Evolutionary conservation across 2,888 invertebrate species (phyloP).

Genomic region (Trissolcus brochymenae): DNA sequence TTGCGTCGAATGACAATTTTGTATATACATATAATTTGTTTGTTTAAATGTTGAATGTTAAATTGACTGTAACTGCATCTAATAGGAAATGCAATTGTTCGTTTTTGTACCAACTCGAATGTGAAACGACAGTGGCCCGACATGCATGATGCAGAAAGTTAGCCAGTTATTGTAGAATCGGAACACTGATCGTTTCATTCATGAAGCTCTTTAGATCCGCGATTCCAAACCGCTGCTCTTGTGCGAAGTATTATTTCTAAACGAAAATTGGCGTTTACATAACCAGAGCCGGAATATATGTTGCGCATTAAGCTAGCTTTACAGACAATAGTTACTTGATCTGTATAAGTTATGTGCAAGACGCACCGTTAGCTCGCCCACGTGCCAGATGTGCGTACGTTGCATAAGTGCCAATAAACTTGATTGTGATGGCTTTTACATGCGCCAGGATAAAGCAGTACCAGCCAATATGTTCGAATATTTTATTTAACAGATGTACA

Average conservation of each 20-base stretch:
- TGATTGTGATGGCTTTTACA: constrained; percentile 2
- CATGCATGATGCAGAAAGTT: constrained; percentile 23
- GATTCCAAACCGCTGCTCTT: constrained; percentile 53
- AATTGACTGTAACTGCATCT: no score
- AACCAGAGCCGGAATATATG: constrained; percentile 53
- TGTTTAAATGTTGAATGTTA: no score
- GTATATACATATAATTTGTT: no score
- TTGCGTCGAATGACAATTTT: no score
- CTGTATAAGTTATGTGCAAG: constrained; percentile 70
- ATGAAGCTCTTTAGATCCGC: constrained; percentile 16
- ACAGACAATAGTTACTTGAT: constrained; percentile 65
- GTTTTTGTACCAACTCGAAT: constrained; percentile 19
- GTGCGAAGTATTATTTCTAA: constrained; percentile 8
- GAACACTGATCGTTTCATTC: constrained; percentile 47
- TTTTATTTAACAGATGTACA: background rate
- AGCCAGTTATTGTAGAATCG: background rate
- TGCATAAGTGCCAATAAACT: constrained; percentile 45
- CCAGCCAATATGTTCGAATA: no score
- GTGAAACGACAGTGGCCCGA: constrained; percentile 2
- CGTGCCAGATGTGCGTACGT: constrained; percentile 53
- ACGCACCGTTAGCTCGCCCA: constrained; percentile 66
- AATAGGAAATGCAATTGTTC: background rate
- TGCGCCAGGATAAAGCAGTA: no score
- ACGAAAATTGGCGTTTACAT: no score
- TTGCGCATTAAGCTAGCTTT: constrained; percentile 65